Percentiles rank a stretch among this genome's conserved stretches.
These are phyloP conservation scores for Athetis lepigone DNA, from an alignment of 2,888 invertebrate species.

Conservation along the genomic window DNA sequence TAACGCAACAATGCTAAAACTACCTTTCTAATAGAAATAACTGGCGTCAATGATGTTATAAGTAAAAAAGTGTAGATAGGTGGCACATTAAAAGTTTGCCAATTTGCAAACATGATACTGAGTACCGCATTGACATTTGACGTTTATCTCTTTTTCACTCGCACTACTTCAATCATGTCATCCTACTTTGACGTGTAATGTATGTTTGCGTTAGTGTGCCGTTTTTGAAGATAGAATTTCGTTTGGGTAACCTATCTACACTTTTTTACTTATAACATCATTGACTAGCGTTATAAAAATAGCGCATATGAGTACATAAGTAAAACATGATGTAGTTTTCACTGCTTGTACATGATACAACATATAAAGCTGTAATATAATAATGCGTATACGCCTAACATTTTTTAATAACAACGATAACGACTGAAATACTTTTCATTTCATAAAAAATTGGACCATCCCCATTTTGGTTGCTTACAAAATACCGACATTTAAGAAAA, in stretches of 20 bases:
- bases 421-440: conserved; percentile 36
- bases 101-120: too few relatives aligned
- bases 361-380: conserved; percentile 38
- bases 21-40: conserved; percentile 39
- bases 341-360: conserved; percentile 44
- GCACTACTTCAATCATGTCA: too few relatives aligned
- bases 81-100: too few relatives aligned
- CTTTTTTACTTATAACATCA: too few relatives aligned
- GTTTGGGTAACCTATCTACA: too few relatives aligned
- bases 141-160: too few relatives aligned
- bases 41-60: too few relatives aligned
- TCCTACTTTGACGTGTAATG: too few relatives aligned
- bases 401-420: conserved; percentile 35
- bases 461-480: conserved; percentile 72
- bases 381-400: conserved; percentile 38
- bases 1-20: conserved; percentile 42
- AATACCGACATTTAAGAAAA: conserved; percentile 72
- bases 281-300: conserved; percentile 53
- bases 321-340: conserved; percentile 43
- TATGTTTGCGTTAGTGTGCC: too few relatives aligned
- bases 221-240: too few relatives aligned
- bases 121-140: too few relatives aligned
- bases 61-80: too few relatives aligned
- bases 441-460: conserved; percentile 78
- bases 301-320: conserved; percentile 39